Base-by-base conservation (phyloP, 1,140 invertebrate species). In the Ceratitis capitata region DNA sequence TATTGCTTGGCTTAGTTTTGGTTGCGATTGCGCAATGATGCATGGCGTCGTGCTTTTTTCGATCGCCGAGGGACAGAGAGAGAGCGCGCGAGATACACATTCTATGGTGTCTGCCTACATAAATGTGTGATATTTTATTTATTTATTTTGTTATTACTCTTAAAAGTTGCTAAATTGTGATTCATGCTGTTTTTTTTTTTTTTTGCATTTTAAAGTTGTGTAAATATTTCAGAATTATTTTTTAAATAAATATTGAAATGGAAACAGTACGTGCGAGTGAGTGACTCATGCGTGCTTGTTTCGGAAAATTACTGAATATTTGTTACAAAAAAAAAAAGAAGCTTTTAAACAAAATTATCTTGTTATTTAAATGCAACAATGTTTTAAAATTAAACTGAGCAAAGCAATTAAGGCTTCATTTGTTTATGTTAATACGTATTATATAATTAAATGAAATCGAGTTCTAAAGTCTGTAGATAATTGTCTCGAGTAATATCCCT, bases 1-100 rank as follows among this genome's bases (percentile, higher is more conserved):
- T 45, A 78, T 78, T 78, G 69, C 69, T 78, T 78, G 69, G 39
- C 64, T 74, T 74, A 74, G 64, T 74, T 74, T 64, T 42, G 9
- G 64, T 6, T 56, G n/a, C n/a, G 69, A 39, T 78, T 47, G 69
- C 39, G 69, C 69, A 78, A 78, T 78, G 69, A 45, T 14, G 69
- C 69, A 78, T 45, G 39, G 23, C n/a, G 0, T 39, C n/a, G n/a
- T n/a, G n/a, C n/a, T n/a, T n/a, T n/a, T n/a, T n/a, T n/a, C n/a
- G n/a, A n/a, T n/a, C n/a, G n/a, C n/a, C n/a, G n/a, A n/a, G n/a
- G n/a, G n/a, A n/a, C n/a, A n/a, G n/a, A n/a, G n/a, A n/a, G n/a
- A n/a, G n/a, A n/a, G n/a, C n/a, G n/a, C n/a, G n/a, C n/a, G n/a
- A n/a, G n/a, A n/a, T n/a, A n/a, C n/a, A n/a, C n/a, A n/a, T n/a